Evolutionary conservation across 1,140 invertebrate species (phyloP).

Genomic region (Drosophila ficusphila): DNA sequence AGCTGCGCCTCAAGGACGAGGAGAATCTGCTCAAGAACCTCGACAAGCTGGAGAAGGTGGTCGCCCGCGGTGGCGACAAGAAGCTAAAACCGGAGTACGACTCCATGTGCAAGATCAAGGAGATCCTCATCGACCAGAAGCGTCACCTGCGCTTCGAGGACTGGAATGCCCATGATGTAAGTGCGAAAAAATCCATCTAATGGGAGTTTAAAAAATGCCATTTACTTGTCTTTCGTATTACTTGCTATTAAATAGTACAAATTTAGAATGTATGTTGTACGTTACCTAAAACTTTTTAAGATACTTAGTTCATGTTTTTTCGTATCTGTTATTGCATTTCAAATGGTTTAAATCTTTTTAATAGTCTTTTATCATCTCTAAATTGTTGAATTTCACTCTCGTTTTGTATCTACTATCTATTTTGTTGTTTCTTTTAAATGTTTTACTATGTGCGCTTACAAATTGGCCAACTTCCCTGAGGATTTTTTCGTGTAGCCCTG

Average conservation of each 20-base stretch:
- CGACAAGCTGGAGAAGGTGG: conserved; percentile 95
- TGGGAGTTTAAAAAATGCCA: background rate
- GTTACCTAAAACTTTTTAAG: too few relatives aligned
- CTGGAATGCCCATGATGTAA: conserved; percentile 97
- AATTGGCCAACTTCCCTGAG: background rate
- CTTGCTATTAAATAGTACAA: too few relatives aligned
- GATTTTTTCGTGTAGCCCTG: background rate
- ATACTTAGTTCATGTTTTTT: too few relatives aligned
- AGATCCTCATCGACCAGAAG: conserved; percentile 93
- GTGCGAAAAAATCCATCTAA: conserved; percentile 63
- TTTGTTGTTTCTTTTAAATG: too few relatives aligned
- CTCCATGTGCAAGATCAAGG: conserved; percentile 93
- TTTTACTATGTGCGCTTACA: background rate
- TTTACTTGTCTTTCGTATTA: too few relatives aligned
- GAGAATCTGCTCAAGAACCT: conserved; percentile 92
- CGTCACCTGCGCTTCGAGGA: conserved; percentile 96
- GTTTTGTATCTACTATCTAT: too few relatives aligned
- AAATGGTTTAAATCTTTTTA: too few relatives aligned
- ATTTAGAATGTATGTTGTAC: too few relatives aligned
- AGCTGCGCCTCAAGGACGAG: conserved; percentile 97
- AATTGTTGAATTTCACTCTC: too few relatives aligned
- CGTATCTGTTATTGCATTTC: too few relatives aligned
- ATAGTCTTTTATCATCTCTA: too few relatives aligned
- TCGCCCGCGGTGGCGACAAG: conserved; percentile 96
- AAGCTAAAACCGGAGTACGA: conserved; percentile 98